Evolutionary conservation across 2,888 invertebrate species (phyloP), one percentile per base, ranked within the genome.

Genomic region (Aricia artaxerxes): DNA sequence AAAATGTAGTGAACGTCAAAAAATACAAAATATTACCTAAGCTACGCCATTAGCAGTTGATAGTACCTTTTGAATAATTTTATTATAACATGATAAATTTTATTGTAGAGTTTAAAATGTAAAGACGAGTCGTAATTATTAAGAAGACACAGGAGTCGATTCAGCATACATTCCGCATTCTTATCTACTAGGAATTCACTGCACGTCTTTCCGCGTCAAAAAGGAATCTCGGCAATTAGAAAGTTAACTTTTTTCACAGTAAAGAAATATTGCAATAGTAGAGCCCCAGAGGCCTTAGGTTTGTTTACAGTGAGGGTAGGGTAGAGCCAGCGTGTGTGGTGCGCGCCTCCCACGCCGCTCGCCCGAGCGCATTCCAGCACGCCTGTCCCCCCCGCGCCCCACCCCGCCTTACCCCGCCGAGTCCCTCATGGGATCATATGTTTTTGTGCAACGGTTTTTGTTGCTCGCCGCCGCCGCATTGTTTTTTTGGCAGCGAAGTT

Each of bases 381-480:
- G 94, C 94, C 94, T 92, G 89, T 87, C 88, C 90, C 89, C 84
- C 82, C 88, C 85, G 85, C 84, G 81, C 86, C 86, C 87, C 89
- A 87, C 90, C 90, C 88, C 75, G 82, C 81, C 80, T 79, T 82
- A 80, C 81, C 82, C 84, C 85, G 89, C 91, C 90, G 84, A 87
- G 86, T 88, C 91, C 92, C 92, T 91, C 93, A 90, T 91, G 91
- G 92, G 93, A 94, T 94, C 94, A 94, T 94, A 94, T 94, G 94
- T 94, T 94, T 94, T 94, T 94, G 91, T 93, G 92, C 93, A 94
- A 94, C 94, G 93, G 94, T 94, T 94, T 94, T 94, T 94, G 94
- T 94, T 93, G 93, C 93, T 93, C 90, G 90, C 93, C 93, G 93
- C 92, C 91, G 90, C 90, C 89, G 88, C 88, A 87, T 92, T 90